A percentile compares a stretch with the other conserved stretches of the same genome.
phyloP scores from a whole-genome alignment of 2,113 vertebrate species.

The Otolemur garnettii region DNA sequence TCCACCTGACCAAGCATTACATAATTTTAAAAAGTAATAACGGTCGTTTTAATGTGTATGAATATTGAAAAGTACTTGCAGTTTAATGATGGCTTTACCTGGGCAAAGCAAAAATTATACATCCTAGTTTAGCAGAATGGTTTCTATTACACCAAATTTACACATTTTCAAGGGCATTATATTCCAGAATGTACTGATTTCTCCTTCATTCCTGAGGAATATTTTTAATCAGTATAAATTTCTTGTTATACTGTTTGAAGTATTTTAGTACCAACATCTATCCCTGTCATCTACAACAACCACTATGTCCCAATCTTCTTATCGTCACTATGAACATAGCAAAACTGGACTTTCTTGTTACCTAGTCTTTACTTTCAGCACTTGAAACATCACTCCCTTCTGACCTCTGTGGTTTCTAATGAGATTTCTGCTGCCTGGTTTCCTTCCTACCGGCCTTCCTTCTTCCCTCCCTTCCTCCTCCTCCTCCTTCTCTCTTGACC shows the following conservation, averaged over 20 bases:
- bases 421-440: background rate
- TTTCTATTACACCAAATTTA: background rate
- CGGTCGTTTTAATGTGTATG: background rate
- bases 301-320: too few relatives aligned
- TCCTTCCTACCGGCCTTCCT: rapidly evolving
- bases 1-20: too few relatives aligned
- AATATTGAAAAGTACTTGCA: background rate
- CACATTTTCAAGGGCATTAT: background rate
- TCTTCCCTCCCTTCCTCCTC: background rate
- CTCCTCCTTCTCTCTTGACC: background rate
- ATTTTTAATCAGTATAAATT: background rate
- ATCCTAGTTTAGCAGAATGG: background rate
- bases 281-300: background rate
- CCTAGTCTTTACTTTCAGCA: background rate
- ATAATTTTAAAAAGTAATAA: background rate
- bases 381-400: background rate
- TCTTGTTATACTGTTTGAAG: background rate
- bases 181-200: background rate
- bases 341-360: too few relatives aligned
- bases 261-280: background rate
- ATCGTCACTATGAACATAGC: too few relatives aligned
- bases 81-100: background rate
- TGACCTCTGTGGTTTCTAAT: too few relatives aligned
- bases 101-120: background rate
- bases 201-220: background rate